Evolutionary conservation across 2,797 vertebrate species (phyloP), one percentile per base, ranked within the genome.

Genomic region (Liparis tanakae): DNA sequence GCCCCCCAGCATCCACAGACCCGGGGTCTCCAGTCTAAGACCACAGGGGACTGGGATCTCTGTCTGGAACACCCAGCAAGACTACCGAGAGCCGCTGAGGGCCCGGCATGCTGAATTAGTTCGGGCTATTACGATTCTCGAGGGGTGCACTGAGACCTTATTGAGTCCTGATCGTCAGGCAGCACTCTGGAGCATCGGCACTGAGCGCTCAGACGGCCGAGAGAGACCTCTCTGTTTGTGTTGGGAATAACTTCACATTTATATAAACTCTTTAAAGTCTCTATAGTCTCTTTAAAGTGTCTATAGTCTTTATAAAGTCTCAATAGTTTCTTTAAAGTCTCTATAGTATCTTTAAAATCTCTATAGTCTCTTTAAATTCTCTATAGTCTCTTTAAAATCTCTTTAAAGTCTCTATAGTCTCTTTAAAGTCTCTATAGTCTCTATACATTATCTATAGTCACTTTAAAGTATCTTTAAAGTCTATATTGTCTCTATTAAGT

Each of bases 51-150:
- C 78, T 65, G 63, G 70, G 87, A 86, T 90, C 80, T 88, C 87
- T 81, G 91, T 94, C 94, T 94, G 89, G 89, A 91, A 82, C 81
- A 88, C 87, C 80, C 91, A 88, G 90, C 86, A 87, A 92, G 89
- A 87, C 88, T 85, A 86, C 91, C 63, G 77, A 78, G 88, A 83
- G 87, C 89, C 82, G 79, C 88, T 84, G 88, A 89, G 88, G 79
- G 30, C 78, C 84, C 84, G 70, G 78, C 80, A 57, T 88, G 81
- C 83, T 76, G 72, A 85, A 93, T 94, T 91, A 91, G 91, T 91
- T 73, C 67, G 78, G 89, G 84, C 80, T 92, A 84, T 94, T 93
- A 92, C 72, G 64, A 81, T 76, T 83, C 79, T 89, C 87, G 76
- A 91, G 86, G 69, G 82, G 79, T 85, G 78, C 78, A 88, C 85